Evolutionary conservation across 2,888 invertebrate species (phyloP).

Genomic region (Calliphora vomitoria): DNA sequence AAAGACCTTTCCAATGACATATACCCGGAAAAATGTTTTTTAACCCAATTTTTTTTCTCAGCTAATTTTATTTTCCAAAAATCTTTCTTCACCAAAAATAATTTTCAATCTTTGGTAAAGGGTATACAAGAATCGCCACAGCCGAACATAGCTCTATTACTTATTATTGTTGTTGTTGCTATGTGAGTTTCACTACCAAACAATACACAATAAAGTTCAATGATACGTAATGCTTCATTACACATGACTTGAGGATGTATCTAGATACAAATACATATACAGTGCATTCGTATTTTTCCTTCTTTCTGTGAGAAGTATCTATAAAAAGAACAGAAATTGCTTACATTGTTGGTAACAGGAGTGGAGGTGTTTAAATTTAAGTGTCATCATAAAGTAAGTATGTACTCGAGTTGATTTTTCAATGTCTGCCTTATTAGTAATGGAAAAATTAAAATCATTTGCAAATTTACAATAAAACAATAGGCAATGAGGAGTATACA

Average conservation of each 20-base stretch:
- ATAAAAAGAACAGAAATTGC: not conserved
- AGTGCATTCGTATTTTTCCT: not conserved
- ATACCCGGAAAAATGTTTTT: no score
- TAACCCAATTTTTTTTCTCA: no score
- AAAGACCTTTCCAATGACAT: no score
- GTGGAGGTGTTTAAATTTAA: conserved; percentile 48
- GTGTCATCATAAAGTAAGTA: conserved; percentile 28
- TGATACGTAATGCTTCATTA: conserved; percentile 46
- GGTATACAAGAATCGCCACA: no score
- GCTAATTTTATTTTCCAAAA: no score
- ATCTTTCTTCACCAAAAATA: no score
- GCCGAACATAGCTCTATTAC: no score
- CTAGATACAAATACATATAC: not conserved
- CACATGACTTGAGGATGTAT: not conserved
- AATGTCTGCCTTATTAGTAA: conserved; percentile 8
- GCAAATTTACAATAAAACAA: no score
- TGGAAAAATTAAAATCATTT: not conserved
- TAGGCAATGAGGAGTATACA: no score
- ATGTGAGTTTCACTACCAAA: not conserved
- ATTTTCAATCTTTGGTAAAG: no score
- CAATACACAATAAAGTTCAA: conserved; percentile 51
- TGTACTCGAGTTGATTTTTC: conserved; percentile 9
- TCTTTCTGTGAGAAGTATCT: not conserved
- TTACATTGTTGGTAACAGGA: not conserved
- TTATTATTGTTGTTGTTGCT: conserved; percentile 1